A percentile compares a stretch with the other conserved stretches of the same genome.
Evolutionary conservation across 2,797 vertebrate genomes (phyloP).

Genomic region (Calcarius lapponicus): DNA sequence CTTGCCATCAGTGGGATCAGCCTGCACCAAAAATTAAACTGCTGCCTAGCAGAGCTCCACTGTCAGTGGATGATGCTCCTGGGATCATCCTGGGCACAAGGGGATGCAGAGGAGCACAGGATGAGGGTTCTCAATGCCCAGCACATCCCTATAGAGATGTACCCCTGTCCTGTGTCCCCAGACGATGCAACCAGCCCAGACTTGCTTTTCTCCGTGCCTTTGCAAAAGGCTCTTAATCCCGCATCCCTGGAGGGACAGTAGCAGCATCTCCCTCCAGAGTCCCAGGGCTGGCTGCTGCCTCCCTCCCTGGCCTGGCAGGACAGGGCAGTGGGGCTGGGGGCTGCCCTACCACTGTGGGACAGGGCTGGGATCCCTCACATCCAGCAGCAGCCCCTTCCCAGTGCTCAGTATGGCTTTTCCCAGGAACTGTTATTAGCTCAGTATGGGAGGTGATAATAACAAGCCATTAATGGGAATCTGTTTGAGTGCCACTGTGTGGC

Average conservation of each 20-base stretch:
- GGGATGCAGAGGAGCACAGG: background rate
- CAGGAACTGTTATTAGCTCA: constrained; percentile 16
- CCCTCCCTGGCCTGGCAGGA: accelerated
- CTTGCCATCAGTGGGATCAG: background rate
- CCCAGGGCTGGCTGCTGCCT: background rate
- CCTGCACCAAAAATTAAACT: background rate
- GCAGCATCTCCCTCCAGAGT: background rate
- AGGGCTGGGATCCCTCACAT: background rate
- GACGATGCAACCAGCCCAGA: background rate
- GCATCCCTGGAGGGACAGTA: accelerated
- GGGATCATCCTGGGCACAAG: background rate
- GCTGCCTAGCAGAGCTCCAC: accelerated
- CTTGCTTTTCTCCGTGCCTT: background rate
- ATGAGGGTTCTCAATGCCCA: accelerated
- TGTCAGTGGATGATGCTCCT: accelerated
- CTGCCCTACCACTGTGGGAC: accelerated
- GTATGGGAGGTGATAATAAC: constrained; percentile 6
- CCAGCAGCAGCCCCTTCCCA: background rate
- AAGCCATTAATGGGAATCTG: constrained; percentile 22
- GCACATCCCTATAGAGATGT: accelerated
- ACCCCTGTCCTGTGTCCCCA: background rate
- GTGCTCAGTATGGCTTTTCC: background rate
- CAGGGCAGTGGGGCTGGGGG: accelerated
- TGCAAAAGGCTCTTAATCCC: background rate
- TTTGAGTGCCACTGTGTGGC: constrained; percentile 47